Conservation (phyloP, 2,113 vertebrate species). For the Pyxicephalus adspersus region DNA sequence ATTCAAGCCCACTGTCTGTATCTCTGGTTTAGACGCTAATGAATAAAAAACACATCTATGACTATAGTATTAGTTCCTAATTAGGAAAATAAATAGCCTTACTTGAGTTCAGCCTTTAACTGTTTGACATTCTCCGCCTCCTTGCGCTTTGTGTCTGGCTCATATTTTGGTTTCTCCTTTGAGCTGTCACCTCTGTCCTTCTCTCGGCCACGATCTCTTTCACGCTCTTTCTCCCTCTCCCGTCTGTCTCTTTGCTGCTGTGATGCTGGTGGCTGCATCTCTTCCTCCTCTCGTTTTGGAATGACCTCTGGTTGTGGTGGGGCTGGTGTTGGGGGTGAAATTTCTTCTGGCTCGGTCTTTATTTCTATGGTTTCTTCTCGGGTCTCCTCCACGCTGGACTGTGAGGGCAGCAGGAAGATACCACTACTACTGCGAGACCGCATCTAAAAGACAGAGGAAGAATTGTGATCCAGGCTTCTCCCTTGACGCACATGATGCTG, state of each 20-base stretch:
- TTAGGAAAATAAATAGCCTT: constrained; percentile 57
- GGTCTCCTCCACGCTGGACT: constrained; percentile 89
- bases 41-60: no score
- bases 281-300: constrained; percentile 63
- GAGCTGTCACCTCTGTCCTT: constrained; percentile 71
- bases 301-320: constrained; percentile 66
- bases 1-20: no score
- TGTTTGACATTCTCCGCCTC: constrained; percentile 88
- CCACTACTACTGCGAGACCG: constrained; percentile 81
- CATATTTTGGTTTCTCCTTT: constrained; percentile 84
- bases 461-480: not conserved
- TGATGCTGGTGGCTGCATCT: constrained; percentile 38
- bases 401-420: constrained; percentile 84
- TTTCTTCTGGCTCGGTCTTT: constrained; percentile 84
- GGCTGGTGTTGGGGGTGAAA: constrained; percentile 66
- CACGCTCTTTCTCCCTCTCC: constrained; percentile 82
- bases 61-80: no score
- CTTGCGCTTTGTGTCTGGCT: constrained; percentile 80
- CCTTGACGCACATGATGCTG: not conserved
- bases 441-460: constrained; percentile 64
- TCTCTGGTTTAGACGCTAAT: no score
- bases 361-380: constrained; percentile 84
- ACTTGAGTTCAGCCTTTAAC: constrained; percentile 95
- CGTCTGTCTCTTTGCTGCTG: constrained; percentile 73
- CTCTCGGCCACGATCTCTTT: constrained; percentile 81